Evolutionary conservation across 2,113 vertebrate species (phyloP), one percentile per base, ranked within the genome.

Genomic region (western clawed frog (Xenopus tropicalis)): DNA sequence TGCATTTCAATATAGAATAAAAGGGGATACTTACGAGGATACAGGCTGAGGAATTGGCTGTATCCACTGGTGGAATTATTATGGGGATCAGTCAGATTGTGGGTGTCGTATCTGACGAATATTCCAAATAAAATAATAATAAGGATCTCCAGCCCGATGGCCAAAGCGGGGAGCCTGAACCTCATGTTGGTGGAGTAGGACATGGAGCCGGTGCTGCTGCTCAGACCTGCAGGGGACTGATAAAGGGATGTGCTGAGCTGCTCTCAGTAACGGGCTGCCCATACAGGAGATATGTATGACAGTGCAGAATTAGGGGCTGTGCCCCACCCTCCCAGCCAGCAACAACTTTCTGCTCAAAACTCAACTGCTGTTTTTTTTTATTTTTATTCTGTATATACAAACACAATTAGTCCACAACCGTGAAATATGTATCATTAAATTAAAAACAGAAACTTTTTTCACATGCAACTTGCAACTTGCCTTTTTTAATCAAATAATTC

Each of bases 41-140:
- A 96, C 58, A 85, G 21, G 0, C 6, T 56, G 69, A 66, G 0
- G 22, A 68, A 80, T 46, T 1, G 14, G 14, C 78, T 74, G n/a
- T 0, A 1, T 1, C 0, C 7, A 22, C 19, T 14, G 1, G 24
- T 11, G 20, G 43, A 0, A 1, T 0, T 1, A 0, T 0, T 0
- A 8, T 48, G 46, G 7, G 1, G 4, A 0, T 9, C 0, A 68
- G 0, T 0, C 7, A 7, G 19, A 22, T 3, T 59, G 58, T 67
- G 3, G 0, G 0, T 29, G 51, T 92, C 92, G 52, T 97, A 97
- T 13, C 78, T 78, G 72, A 91, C 92, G 86, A 93, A 96, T 57
- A 95, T 24, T 0, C 78, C 91, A 77, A 91, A 98, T 82, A 96
- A 83, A 85, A 91, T 43, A 78, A 98, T 97, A 79, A 93, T 90